These are phyloP conservation scores for Archaeoteleia sp. DNA, from an alignment of 2,888 invertebrate species.

Conservation along the genomic window DNA sequence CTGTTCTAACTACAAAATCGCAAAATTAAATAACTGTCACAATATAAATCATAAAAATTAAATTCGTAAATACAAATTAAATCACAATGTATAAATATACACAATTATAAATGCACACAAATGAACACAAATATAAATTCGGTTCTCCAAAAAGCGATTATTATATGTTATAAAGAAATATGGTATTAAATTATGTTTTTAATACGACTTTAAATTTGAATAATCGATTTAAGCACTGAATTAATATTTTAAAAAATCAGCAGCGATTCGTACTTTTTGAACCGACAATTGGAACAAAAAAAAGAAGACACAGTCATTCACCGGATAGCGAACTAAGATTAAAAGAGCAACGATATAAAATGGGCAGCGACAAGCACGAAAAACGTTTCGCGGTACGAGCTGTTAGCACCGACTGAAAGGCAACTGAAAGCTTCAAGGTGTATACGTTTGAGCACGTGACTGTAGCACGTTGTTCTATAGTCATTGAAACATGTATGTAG, in stretches of 20 bases:
- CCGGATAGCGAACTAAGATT: conserved; percentile 7
- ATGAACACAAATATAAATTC: background rate
- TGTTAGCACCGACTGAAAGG: conserved; percentile 36
- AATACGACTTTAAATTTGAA: too few species aligned
- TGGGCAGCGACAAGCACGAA: conserved; percentile 4
- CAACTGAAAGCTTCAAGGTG: conserved; percentile 46
- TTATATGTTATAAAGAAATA: too few species aligned
- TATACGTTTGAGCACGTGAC: conserved; percentile 53
- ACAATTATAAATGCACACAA: background rate
- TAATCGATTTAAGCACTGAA: too few species aligned
- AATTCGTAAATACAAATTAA: background rate
- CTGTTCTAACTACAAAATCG: conserved; percentile 30
- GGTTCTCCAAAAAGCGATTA: background rate
- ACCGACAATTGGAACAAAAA: too few species aligned
- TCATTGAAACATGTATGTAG: conserved; percentile 30
- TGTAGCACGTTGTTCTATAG: conserved; percentile 50
- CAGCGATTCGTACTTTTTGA: too few species aligned
- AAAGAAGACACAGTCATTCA: background rate
- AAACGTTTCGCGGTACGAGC: conserved; percentile 21
- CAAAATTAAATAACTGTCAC: conserved; percentile 9
- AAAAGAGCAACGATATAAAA: conserved; percentile 22
- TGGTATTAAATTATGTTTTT: too few species aligned
- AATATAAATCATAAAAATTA: background rate
- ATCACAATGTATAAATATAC: too few species aligned
- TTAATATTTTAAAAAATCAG: too few species aligned